Conservation (phyloP, 2,888 invertebrate species). For the Ptychoptera contaminata region DNA sequence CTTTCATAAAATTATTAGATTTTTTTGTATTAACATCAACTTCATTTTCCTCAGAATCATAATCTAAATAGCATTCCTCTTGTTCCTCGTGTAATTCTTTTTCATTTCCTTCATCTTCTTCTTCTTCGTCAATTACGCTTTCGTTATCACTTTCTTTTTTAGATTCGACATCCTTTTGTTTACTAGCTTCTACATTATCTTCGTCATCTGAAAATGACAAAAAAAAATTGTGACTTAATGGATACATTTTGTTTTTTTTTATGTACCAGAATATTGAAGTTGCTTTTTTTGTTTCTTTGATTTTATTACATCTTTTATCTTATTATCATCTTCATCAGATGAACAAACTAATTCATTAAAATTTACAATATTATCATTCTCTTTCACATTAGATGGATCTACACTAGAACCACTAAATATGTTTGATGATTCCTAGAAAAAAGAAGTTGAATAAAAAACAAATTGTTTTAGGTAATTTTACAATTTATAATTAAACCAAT, state of each 20-base stretch:
- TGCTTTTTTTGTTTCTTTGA: slow-evolving; percentile 22
- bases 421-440: not conserved
- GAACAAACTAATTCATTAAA: not conserved
- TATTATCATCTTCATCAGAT: slow-evolving; percentile 22
- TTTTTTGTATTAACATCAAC: slow-evolving; percentile 17
- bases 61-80: slow-evolving; percentile 40
- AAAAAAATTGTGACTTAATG: no score
- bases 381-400: not conserved
- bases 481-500: not conserved
- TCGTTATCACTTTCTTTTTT: slow-evolving; percentile 13
- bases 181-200: slow-evolving; percentile 10
- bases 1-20: not conserved
- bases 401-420: not conserved
- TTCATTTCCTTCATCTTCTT: slow-evolving; percentile 27
- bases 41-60: slow-evolving; percentile 80
- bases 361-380: not conserved
- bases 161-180: not conserved
- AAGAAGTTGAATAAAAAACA: not conserved
- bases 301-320: slow-evolving; percentile 15
- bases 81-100: slow-evolving; percentile 21
- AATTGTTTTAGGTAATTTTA: not conserved
- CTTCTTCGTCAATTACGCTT: slow-evolving; percentile 21
- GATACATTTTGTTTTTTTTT: no score
- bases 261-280: slow-evolving; percentile 32
- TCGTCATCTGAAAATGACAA: slow-evolving; percentile 24